These are phyloP conservation scores for Megaleporinus macrocephalus DNA, from an alignment of 2,113 vertebrate species.

Conservation along the genomic window DNA sequence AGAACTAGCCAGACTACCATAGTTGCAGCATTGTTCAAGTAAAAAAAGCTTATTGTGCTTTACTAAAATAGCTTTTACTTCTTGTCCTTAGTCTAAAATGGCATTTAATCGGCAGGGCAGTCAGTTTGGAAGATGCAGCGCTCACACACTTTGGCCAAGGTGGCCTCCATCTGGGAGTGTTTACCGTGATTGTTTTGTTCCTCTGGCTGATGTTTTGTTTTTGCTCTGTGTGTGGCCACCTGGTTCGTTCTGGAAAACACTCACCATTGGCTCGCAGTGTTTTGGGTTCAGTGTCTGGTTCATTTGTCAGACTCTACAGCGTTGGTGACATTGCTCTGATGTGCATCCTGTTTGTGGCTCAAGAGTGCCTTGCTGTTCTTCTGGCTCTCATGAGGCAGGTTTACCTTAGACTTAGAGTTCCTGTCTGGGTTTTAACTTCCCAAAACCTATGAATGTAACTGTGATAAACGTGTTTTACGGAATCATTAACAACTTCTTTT, in stretches of 20 bases:
- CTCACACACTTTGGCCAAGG: constrained; percentile 22
- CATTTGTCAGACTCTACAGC: constrained; percentile 44
- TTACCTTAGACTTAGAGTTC: no score
- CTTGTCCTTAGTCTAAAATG: neutral
- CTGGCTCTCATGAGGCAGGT: no score
- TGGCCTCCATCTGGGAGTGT: constrained; percentile 47
- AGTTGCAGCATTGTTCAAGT: neutral
- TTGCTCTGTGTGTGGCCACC: constrained; percentile 32
- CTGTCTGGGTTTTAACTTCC: no score
- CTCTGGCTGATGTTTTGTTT: neutral
- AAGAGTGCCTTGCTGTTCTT: neutral
- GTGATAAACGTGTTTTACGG: no score
- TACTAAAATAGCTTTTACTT: neutral
- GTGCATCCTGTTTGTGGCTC: constrained; percentile 26
- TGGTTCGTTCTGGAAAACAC: constrained; percentile 33
- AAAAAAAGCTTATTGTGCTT: neutral
- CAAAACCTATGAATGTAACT: no score
- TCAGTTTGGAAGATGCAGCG: constrained; percentile 10
- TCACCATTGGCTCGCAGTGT: constrained; percentile 29
- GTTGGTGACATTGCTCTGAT: constrained; percentile 34
- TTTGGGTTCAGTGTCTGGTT: constrained; percentile 42
- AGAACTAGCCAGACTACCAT: neutral
- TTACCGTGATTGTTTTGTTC: constrained; percentile 42
- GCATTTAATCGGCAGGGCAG: neutral
- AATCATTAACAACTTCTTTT: no score